phyloP scores from a whole-genome alignment of 2,888 invertebrate species.

The Coelopa pilipes region DNA sequence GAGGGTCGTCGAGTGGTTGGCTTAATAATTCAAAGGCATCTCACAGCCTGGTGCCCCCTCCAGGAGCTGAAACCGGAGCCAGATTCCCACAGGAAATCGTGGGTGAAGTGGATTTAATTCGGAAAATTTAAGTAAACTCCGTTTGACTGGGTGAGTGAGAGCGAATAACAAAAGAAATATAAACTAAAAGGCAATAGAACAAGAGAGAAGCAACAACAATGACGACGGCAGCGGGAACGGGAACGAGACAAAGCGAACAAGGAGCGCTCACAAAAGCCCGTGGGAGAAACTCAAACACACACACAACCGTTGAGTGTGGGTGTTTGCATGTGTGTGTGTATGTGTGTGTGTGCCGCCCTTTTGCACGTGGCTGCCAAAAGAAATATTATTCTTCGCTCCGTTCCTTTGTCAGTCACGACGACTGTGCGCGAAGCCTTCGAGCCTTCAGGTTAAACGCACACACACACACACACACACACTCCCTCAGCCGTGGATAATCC shows the following conservation, averaged over 20 bases:
- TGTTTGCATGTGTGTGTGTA: neutral
- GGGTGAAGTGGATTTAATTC: constrained; percentile 24
- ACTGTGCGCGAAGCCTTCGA: neutral
- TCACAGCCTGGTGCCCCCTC: constrained; percentile 38
- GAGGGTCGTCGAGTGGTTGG: neutral
- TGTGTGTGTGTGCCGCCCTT: neutral
- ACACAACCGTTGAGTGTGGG: constrained; percentile 29
- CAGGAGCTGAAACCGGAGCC: constrained; percentile 1
- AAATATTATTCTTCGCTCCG: constrained; percentile 10
- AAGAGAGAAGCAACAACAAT: constrained; percentile 6
- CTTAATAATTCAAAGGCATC: constrained; percentile 32
- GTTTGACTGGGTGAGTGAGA: neutral
- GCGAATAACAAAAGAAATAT: neutral
- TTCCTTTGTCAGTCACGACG: constrained; percentile 17
- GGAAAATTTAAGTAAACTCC: constrained; percentile 30
- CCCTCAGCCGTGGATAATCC: no score
- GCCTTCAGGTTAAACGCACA: constrained; percentile 2
- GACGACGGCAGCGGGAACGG: no score
- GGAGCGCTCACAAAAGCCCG: constrained; percentile 40
- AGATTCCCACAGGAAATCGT: constrained; percentile 39
- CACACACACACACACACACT: neutral
- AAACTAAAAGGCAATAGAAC: no score
- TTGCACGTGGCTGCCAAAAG: constrained; percentile 5
- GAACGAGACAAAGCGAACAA: no score
- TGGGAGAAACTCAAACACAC: constrained; percentile 51